These are phyloP conservation scores for Cirrhinus mrigala DNA, from an alignment of 2,797 vertebrate species.

Conservation along the genomic window DNA sequence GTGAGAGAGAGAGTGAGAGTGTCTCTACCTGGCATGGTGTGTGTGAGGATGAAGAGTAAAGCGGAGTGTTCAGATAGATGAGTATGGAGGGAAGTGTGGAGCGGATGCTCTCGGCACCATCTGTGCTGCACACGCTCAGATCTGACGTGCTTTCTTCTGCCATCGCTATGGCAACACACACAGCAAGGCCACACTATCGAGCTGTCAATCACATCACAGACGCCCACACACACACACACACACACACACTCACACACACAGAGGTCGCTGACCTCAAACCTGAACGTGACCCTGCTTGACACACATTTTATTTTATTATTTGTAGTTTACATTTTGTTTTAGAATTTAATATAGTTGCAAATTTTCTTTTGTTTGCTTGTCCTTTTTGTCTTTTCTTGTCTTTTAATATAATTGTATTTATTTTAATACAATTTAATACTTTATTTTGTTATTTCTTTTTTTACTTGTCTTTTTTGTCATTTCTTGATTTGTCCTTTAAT, in stretches of 20 bases:
- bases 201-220: conserved; percentile 19
- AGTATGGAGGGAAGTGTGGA: neutral
- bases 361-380: too few species aligned
- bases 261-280: conserved; percentile 36
- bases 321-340: too few species aligned
- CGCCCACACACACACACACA: conserved; percentile 19
- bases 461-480: too few species aligned
- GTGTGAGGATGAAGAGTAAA: conserved; percentile 43
- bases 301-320: too few species aligned
- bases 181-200: conserved; percentile 25
- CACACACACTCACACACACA: conserved; percentile 60
- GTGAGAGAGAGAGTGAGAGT: neutral
- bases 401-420: too few species aligned
- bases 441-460: too few species aligned
- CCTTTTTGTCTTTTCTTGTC: neutral
- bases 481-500: too few species aligned
- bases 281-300: neutral
- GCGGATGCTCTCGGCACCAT: conserved; percentile 45
- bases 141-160: conserved; percentile 18
- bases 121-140: conserved; percentile 55
- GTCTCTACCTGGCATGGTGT: neutral
- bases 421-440: too few species aligned
- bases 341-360: too few species aligned
- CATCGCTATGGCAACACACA: conserved; percentile 45
- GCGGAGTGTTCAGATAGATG: neutral